Evolutionary conservation across 2,797 vertebrate genomes (phyloP).

Genomic region (Miopithecus talapoin): DNA sequence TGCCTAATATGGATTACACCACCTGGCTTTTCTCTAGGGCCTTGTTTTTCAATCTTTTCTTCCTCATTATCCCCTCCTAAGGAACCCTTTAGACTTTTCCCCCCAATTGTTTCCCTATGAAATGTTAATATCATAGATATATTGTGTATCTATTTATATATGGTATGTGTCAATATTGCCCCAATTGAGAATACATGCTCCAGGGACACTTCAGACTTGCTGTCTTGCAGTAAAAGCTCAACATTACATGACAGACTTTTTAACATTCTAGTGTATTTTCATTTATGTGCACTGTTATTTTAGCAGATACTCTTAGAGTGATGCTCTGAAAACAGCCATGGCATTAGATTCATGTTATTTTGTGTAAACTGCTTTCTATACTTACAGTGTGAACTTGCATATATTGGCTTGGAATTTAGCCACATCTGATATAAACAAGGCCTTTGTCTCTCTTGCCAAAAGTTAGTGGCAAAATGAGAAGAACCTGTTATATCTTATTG

Average conservation of each 20-base stretch:
- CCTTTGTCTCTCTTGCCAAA: neutral
- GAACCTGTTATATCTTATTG: neutral
- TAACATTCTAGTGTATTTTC: neutral
- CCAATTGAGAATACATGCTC: neutral
- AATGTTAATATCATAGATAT: neutral
- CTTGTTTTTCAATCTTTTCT: neutral
- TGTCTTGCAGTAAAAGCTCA: neutral
- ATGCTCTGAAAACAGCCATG: neutral
- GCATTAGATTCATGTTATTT: neutral
- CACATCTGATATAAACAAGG: neutral
- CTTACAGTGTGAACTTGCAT: neutral
- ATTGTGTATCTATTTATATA: neutral
- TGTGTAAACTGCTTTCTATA: neutral
- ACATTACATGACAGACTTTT: neutral
- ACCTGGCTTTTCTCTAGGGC: neutral
- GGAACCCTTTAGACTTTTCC: neutral
- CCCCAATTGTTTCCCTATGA: neutral
- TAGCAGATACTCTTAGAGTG: neutral
- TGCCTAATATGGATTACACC: neutral
- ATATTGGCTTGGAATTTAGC: neutral
- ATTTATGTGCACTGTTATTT: neutral
- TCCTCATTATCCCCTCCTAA: neutral
- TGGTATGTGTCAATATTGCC: neutral
- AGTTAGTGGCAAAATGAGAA: neutral
- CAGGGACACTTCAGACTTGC: neutral